A percentile compares a stretch with the other conserved stretches of the same genome.
Evolutionary conservation across 2,888 invertebrate genomes (phyloP).

Genomic region (Dynastes grantii): DNA sequence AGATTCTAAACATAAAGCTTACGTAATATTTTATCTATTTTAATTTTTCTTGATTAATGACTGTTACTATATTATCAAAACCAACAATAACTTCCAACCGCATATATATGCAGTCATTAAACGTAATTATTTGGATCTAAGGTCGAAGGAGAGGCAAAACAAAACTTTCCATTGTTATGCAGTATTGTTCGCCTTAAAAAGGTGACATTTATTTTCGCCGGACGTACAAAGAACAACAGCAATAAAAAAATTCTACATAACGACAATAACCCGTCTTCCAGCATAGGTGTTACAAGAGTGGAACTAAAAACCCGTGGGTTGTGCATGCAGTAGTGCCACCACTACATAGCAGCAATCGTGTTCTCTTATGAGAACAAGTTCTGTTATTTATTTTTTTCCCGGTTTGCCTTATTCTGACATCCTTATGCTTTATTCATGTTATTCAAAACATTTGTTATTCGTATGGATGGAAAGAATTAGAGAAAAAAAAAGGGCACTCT

Average conservation of each 20-base stretch:
- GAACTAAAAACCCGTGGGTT: not conserved
- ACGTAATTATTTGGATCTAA: too few relatives aligned
- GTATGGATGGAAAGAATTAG: not conserved
- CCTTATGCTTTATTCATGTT: conserved; percentile 48
- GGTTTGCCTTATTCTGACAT: not conserved
- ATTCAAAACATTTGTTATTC: conserved; percentile 40
- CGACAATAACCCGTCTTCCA: not conserved
- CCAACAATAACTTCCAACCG: too few relatives aligned
- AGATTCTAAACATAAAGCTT: too few relatives aligned
- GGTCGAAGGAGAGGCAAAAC: too few relatives aligned
- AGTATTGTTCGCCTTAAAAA: conserved; percentile 18
- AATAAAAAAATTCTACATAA: conserved; percentile 7
- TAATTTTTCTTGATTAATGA: too few relatives aligned
- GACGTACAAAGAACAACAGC: not conserved
- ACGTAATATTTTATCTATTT: too few relatives aligned
- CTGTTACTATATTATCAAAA: too few relatives aligned
- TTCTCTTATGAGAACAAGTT: conserved; percentile 22
- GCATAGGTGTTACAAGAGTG: not conserved
- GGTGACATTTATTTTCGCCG: conserved; percentile 19
- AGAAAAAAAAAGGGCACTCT: too few relatives aligned
- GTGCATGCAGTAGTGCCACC: not conserved
- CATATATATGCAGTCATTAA: too few relatives aligned
- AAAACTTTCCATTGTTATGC: not conserved
- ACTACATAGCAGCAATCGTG: conserved; percentile 1
- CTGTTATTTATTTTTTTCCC: conserved; percentile 10